Base-by-base conservation (phyloP, 2,113 vertebrate species). In the Tichodroma muraria region DNA sequence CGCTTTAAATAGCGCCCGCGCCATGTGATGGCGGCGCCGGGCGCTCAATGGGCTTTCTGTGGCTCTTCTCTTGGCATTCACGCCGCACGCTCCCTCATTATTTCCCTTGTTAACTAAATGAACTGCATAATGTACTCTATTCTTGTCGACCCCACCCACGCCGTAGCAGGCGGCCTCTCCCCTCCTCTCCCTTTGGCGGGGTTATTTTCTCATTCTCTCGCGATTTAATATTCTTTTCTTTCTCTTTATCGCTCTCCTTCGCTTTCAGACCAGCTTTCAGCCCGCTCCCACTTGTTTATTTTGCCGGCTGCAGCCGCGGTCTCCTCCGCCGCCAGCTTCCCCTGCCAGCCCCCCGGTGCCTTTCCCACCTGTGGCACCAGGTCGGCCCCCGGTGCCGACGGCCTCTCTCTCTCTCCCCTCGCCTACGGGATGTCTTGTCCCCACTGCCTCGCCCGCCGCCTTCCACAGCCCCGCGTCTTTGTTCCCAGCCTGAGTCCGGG, bases 61-160 rank as follows among this genome's bases (percentile, higher is more conserved):
- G 99, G 98, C 98, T 98, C 98, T 99, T 98, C 99, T 99, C 98
- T 98, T 98, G 98, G 98, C 98, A 99, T 99, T 99, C 99, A 98
- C 98, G 98, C 98, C 98, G 99, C 99, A 99, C 99, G 99, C 99
- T 98, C 99, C 99, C 98, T 98, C 98, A 99, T 99, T 99, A 99
- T 99, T 99, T 99, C 99, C 99, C 99, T 99, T 99, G 99, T 99
- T 99, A 99, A 99, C 99, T 99, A 99, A 99, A 99, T 99, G 98
- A 99, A 99, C 99, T 99, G 99, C 99, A 99, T 99, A 99, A 99
- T 99, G 99, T 98, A 99, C 98, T 99, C 98, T 98, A 99, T 99
- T 99, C 98, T 99, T 98, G 98, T 98, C 99, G 98, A 98, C 99
- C 99, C 99, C 99, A 99, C 99, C 99, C 99, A 99, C 99, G 98